These are phyloP conservation scores for Eilema griseolum DNA, from an alignment of 2,888 invertebrate genomes.

Conservation along the genomic window DNA sequence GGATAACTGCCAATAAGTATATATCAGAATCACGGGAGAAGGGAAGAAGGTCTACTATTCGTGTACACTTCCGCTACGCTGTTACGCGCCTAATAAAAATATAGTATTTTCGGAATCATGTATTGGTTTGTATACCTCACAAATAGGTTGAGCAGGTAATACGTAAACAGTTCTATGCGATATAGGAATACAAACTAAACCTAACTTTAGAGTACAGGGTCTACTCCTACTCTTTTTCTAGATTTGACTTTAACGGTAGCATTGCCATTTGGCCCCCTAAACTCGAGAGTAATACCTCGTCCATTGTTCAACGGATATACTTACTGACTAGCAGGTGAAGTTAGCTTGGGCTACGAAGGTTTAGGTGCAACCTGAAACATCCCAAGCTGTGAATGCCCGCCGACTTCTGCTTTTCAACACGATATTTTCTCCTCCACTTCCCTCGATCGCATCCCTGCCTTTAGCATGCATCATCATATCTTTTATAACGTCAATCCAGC, in stretches of 20 bases:
- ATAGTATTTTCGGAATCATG: constrained; percentile 41
- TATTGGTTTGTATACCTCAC: constrained; percentile 25
- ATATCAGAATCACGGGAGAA: constrained; percentile 57
- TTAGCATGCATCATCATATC: too few relatives aligned
- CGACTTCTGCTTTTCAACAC: too few relatives aligned
- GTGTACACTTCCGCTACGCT: constrained; percentile 47
- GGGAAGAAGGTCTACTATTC: constrained; percentile 44
- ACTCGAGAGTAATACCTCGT: too few relatives aligned
- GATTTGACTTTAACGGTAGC: background rate
- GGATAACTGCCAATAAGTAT: constrained; percentile 66
- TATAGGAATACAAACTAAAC: background rate
- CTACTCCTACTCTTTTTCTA: background rate
- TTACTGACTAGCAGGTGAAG: too few relatives aligned
- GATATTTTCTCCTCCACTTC: too few relatives aligned
- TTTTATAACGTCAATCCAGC: too few relatives aligned
- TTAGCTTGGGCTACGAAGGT: too few relatives aligned
- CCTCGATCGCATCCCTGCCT: too few relatives aligned
- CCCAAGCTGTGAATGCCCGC: too few relatives aligned
- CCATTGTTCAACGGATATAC: too few relatives aligned
- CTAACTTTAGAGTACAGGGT: background rate
- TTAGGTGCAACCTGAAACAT: too few relatives aligned
- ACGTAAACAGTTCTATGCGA: background rate
- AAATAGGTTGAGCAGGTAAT: constrained; percentile 7
- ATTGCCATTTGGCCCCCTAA: background rate
- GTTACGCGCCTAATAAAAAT: constrained; percentile 32